These are phyloP conservation scores for Mythimna ferrago DNA, from an alignment of 2,888 invertebrate species.

Conservation along the genomic window DNA sequence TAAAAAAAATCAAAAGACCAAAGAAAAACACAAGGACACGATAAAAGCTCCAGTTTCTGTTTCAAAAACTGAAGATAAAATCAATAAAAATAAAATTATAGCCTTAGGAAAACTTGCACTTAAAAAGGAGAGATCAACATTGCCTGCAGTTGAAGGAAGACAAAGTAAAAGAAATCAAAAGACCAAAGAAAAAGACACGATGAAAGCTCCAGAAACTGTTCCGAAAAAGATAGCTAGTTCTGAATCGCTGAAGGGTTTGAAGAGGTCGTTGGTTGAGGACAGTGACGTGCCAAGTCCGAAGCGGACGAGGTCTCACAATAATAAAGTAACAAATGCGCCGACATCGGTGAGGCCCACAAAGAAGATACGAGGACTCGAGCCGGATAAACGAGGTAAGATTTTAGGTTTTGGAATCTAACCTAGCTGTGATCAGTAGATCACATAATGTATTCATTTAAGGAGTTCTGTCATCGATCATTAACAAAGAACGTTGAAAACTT, in stretches of 20 bases:
- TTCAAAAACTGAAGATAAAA: slow-evolving; percentile 53
- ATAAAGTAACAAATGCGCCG: slow-evolving; percentile 54
- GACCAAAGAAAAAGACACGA: slow-evolving; percentile 59
- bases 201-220: no score
- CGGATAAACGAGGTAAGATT: slow-evolving; percentile 78
- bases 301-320: slow-evolving; percentile 63
- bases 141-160: slow-evolving; percentile 64
- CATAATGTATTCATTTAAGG: no score
- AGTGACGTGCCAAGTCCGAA: slow-evolving; percentile 70
- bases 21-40: slow-evolving; percentile 60
- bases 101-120: slow-evolving; percentile 36
- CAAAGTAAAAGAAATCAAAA: slow-evolving; percentile 77
- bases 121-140: slow-evolving; percentile 40
- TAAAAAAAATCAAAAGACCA: slow-evolving; percentile 71
- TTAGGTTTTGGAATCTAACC: not conserved
- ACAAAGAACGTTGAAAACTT: no score
- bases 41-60: slow-evolving; percentile 60
- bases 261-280: slow-evolving; percentile 69
- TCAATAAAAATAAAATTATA: slow-evolving; percentile 16
- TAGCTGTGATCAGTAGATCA: not conserved
- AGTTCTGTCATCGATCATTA: no score
- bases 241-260: slow-evolving; percentile 72
- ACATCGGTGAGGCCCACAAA: slow-evolving; percentile 66
- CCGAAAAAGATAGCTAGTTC: slow-evolving; percentile 56
- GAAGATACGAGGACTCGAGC: slow-evolving; percentile 75